phyloP scores from a whole-genome alignment of 2,888 invertebrate species.

The Ophion slaviceki region DNA sequence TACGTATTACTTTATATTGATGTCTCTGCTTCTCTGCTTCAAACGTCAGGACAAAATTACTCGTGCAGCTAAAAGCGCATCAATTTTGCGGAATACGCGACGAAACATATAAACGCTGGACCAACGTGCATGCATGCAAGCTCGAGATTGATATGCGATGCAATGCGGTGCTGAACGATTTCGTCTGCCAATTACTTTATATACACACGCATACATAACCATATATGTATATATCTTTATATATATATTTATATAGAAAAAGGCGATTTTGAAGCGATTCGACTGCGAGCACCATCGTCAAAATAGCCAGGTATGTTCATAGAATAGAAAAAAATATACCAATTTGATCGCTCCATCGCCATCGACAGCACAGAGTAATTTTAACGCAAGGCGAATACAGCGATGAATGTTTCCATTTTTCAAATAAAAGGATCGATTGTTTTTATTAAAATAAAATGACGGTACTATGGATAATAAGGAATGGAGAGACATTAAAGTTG shows the following conservation, averaged over 20 bases:
- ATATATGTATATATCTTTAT: not conserved
- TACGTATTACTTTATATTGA: not conserved
- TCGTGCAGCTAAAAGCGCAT: constrained; percentile 67
- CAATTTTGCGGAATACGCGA: constrained; percentile 63
- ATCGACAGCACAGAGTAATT: too few species aligned
- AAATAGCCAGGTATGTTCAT: not conserved
- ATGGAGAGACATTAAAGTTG: not conserved
- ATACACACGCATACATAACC: not conserved
- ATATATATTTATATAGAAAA: not conserved
- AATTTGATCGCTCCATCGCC: too few species aligned
- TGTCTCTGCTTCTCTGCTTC: constrained; percentile 43
- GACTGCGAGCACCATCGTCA: too few species aligned
- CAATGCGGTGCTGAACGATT: constrained; percentile 56
- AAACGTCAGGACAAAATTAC: constrained; percentile 63
- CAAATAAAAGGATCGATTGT: too few species aligned
- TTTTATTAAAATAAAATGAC: too few species aligned
- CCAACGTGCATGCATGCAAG: constrained; percentile 58
- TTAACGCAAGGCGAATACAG: too few species aligned
- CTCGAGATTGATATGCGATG: constrained; percentile 65
- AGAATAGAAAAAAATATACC: not conserved
- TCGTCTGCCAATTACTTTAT: constrained; percentile 44
- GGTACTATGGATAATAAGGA: not conserved
- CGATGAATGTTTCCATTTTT: too few species aligned
- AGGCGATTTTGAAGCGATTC: too few species aligned
- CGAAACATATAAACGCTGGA: constrained; percentile 45